A percentile compares a stretch with the other conserved stretches of the same genome.
These are phyloP conservation scores for Caenorhabditis brenneri DNA, from an alignment of 1,140 invertebrate genomes.

Conservation along the genomic window DNA sequence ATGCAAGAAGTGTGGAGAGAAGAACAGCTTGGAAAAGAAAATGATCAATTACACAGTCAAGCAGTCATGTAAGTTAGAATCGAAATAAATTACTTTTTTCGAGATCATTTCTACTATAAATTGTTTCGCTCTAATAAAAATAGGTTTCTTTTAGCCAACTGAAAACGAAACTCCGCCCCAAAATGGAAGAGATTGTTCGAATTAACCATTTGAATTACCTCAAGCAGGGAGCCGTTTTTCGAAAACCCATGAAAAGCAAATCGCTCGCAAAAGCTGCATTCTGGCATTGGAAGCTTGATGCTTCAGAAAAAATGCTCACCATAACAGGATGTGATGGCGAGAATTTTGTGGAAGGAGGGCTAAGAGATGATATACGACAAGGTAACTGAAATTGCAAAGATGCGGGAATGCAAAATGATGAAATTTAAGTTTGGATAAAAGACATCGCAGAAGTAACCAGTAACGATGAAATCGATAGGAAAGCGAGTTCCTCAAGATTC, in stretches of 20 bases:
- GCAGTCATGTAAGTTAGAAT: constrained; percentile 57
- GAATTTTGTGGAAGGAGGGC: constrained; percentile 26
- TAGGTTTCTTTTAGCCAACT: constrained; percentile 43
- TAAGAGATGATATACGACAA: constrained; percentile 6
- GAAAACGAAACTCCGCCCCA: constrained; percentile 52
- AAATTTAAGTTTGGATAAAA: constrained; percentile 43
- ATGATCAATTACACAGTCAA: constrained; percentile 58
- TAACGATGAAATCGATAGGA: constrained; percentile 17
- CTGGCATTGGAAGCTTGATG: constrained; percentile 43
- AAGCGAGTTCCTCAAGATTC: constrained; percentile 13
- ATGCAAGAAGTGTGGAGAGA: constrained; percentile 65
- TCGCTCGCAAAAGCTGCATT: neutral
- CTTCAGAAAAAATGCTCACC: neutral
- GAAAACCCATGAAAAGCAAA: constrained; percentile 52
- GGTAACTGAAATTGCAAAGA: neutral
- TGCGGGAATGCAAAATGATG: neutral
- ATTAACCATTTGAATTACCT: constrained; percentile 56
- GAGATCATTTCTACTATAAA: too few species aligned
- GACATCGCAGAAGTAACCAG: constrained; percentile 18
- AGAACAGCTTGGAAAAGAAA: constrained; percentile 60
- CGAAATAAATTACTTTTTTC: too few species aligned
- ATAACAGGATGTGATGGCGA: constrained; percentile 35
- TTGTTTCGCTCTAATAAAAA: neutral
- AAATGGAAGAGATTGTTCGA: constrained; percentile 60
- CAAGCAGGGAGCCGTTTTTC: constrained; percentile 59